Percentiles rank a stretch among this genome's conserved stretches.
These are phyloP conservation scores for Pterophyllum scalare DNA, from an alignment of 2,113 vertebrate species.

Conservation along the genomic window DNA sequence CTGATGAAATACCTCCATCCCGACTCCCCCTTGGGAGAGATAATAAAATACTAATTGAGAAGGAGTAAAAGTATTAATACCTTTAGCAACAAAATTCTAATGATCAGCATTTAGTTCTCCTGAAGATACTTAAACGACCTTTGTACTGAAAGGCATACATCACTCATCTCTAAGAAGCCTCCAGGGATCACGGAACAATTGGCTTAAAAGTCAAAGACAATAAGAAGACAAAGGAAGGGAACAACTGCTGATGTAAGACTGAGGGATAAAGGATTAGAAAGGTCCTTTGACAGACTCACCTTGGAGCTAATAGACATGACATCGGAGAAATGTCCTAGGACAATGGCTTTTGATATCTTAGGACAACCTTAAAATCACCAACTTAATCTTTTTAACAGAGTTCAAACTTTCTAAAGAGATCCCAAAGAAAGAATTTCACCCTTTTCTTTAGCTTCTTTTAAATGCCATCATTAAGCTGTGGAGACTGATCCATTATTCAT, in stretches of 20 bases:
- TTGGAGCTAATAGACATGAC: conserved; percentile 23
- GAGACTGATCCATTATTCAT: not conserved
- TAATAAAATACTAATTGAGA: not conserved
- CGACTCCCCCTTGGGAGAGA: not conserved
- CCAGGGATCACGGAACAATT: conserved; percentile 3
- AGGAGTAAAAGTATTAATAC: not conserved
- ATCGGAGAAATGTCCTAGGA: not conserved
- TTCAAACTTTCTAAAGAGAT: conserved; percentile 2
- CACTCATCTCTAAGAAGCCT: not conserved
- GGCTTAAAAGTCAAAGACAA: conserved; percentile 38
- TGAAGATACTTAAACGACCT: conserved; percentile 4
- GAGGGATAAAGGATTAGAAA: conserved; percentile 26
- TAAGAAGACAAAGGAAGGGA: conserved; percentile 16
- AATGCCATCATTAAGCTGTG: not conserved
- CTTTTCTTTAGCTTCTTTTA: not conserved
- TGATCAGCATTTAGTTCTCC: not conserved
- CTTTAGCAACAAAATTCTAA: not conserved
- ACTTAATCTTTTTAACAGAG: not conserved
- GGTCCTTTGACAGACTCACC: conserved; percentile 31
- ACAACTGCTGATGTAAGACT: conserved; percentile 36
- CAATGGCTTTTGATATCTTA: conserved; percentile 21
- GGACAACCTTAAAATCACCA: conserved; percentile 10
- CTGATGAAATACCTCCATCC: not conserved
- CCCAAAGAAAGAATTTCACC: not conserved
- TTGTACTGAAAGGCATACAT: conserved; percentile 8